Evolutionary conservation across 2,888 invertebrate species (phyloP).

Genomic region (Cheilosia impressa): DNA sequence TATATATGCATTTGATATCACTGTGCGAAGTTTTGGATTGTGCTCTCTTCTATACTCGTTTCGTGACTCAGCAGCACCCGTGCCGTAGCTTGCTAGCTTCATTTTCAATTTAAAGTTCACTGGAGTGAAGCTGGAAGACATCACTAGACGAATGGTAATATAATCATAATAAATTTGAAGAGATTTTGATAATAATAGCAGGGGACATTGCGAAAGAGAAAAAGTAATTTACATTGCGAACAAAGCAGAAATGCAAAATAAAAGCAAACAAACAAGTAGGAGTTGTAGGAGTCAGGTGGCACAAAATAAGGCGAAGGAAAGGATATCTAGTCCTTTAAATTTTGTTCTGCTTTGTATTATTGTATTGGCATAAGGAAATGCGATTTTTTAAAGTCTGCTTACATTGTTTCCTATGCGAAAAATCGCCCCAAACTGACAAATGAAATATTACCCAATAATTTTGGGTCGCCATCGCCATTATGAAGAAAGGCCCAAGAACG

Average conservation of each 20-base stretch:
- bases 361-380: no score
- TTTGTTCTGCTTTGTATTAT: no score
- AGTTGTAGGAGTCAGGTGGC: no score
- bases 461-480: no score
- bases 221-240: conserved; percentile 15
- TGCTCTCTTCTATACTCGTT: conserved; percentile 28
- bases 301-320: no score
- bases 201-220: not conserved
- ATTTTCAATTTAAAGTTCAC: conserved; percentile 64
- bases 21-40: conserved; percentile 42
- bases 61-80: conserved; percentile 16
- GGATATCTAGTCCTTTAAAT: no score
- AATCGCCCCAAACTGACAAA: no score
- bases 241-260: not conserved
- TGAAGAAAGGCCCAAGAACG: no score
- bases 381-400: no score
- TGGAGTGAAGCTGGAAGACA: conserved; percentile 53
- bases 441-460: no score
- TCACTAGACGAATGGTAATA: conserved; percentile 55
- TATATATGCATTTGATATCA: conserved; percentile 44
- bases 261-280: not conserved
- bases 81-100: conserved; percentile 8
- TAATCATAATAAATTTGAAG: conserved; percentile 45
- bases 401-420: no score
- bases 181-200: conserved; percentile 46